These are phyloP conservation scores for Coelopa pilipes DNA, from an alignment of 2,888 invertebrate species.

Conservation along the genomic window DNA sequence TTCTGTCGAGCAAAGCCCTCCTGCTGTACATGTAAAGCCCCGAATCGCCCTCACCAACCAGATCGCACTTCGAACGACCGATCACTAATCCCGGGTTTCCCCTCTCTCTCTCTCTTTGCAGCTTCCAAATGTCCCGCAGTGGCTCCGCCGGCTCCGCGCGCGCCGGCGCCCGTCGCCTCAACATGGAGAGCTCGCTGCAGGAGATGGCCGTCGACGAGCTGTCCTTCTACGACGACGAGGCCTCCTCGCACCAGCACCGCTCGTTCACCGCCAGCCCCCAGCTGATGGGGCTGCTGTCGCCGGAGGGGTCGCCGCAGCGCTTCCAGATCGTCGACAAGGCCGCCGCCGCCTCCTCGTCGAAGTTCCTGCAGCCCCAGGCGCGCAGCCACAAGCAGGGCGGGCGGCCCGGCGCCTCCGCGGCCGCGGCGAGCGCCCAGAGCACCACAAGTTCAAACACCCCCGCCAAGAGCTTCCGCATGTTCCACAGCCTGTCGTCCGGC, in stretches of 20 bases:
- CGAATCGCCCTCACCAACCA: neutral
- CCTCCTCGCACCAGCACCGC: constrained; percentile 42
- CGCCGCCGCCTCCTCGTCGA: constrained; percentile 34
- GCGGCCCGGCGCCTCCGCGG: neutral
- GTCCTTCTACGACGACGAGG: constrained; percentile 62
- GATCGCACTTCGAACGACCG: neutral
- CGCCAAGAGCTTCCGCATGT: constrained; percentile 63
- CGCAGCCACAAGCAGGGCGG: constrained; percentile 37
- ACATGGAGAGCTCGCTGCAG: constrained; percentile 45
- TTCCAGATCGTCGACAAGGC: constrained; percentile 57
- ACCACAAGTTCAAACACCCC: constrained; percentile 48
- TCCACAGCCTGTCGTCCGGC: constrained; percentile 69
- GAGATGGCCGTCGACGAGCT: constrained; percentile 62
- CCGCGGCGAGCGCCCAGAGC: constrained; percentile 35
- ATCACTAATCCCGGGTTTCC: neutral
- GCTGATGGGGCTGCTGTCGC: constrained; percentile 60
- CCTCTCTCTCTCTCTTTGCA: constrained; percentile 24
- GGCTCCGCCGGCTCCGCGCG: neutral
- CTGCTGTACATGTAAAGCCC: neutral
- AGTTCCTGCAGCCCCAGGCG: constrained; percentile 52
- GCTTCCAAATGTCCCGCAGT: constrained; percentile 42
- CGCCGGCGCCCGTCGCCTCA: constrained; percentile 43
- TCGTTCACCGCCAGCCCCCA: constrained; percentile 53
- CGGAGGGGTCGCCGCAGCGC: constrained; percentile 63
- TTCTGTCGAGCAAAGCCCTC: too few relatives aligned